Conservation (phyloP, 2,888 invertebrate species). For the Dendrolimus houi region DNA sequence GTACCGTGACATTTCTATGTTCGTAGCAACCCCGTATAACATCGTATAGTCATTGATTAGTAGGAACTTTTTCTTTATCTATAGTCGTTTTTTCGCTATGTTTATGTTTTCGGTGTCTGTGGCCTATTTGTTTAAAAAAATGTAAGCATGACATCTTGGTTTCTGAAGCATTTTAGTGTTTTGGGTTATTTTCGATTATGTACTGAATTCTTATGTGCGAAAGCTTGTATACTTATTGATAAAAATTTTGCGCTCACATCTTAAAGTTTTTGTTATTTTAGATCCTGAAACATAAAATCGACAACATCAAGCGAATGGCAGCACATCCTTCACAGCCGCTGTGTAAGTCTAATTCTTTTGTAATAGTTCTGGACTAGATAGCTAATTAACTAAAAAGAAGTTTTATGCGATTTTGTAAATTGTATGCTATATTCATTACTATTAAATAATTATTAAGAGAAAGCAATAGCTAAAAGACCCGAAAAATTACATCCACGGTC, state of each 20-base stretch:
- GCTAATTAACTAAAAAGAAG: too few relatives aligned
- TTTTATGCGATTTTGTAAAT: too few relatives aligned
- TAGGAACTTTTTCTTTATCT: slow-evolving; percentile 20
- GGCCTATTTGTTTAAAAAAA: slow-evolving; percentile 9
- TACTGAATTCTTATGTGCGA: too few relatives aligned
- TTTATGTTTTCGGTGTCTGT: slow-evolving; percentile 28
- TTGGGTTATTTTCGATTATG: slow-evolving; percentile 3
- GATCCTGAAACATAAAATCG: slow-evolving; percentile 95
- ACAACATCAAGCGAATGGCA: slow-evolving; percentile 96
- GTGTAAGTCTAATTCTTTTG: slow-evolving; percentile 81
- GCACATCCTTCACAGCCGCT: slow-evolving; percentile 96
- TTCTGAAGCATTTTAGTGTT: background rate
- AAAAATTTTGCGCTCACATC: too few relatives aligned
- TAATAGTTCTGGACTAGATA: too few relatives aligned
- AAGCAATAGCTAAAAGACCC: too few relatives aligned
- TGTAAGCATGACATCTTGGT: background rate
- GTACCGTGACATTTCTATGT: slow-evolving; percentile 20
- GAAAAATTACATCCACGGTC: too few relatives aligned
- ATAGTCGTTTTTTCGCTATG: slow-evolving; percentile 30
- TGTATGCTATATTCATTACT: too few relatives aligned
- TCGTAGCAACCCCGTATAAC: slow-evolving; percentile 23
- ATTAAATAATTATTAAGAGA: too few relatives aligned
- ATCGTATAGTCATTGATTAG: slow-evolving; percentile 19
- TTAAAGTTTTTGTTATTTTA: slow-evolving; percentile 47
- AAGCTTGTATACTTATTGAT: too few relatives aligned